Percentiles rank a stretch among this genome's conserved stretches.
phyloP scores from a whole-genome alignment of 2,888 invertebrate genomes.

The Lithodes maja region DNA sequence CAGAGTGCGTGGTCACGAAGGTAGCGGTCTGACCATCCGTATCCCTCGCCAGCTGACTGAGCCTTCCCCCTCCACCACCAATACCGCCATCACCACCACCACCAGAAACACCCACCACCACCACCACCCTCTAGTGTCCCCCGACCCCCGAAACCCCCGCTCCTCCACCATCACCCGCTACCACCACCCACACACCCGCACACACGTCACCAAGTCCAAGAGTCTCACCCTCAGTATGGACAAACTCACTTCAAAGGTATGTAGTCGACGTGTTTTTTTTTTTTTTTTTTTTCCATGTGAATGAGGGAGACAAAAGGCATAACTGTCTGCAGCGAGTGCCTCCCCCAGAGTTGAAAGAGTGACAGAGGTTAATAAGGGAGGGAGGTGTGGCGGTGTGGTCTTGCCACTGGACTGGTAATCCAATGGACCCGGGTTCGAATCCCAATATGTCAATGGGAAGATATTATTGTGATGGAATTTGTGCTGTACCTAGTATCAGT shows the following conservation, averaged over 20 bases:
- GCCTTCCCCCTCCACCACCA: neutral
- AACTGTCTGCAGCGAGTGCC: no score
- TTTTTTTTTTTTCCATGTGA: no score
- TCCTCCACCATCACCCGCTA: constrained; percentile 18
- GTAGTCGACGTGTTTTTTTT: neutral
- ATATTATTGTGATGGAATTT: no score
- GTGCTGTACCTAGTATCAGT: no score
- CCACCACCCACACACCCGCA: constrained; percentile 5
- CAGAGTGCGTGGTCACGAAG: constrained; percentile 67
- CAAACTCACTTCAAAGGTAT: constrained; percentile 37
- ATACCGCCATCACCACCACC: neutral
- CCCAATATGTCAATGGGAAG: no score
- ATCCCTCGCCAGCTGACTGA: constrained; percentile 63
- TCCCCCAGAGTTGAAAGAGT: no score
- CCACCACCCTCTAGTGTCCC: constrained; percentile 55
- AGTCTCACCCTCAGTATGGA: constrained; percentile 67
- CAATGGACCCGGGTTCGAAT: no score
- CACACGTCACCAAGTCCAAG: constrained; percentile 63
- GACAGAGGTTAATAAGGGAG: neutral
- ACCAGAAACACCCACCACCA: no score
- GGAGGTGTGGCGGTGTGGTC: neutral
- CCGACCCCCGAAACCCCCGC: constrained; percentile 13
- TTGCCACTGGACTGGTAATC: no score
- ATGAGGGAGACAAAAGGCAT: no score
- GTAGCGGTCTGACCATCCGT: constrained; percentile 64